Evolutionary conservation across 2,797 vertebrate species (phyloP).

Genomic region (Periparus ater): DNA sequence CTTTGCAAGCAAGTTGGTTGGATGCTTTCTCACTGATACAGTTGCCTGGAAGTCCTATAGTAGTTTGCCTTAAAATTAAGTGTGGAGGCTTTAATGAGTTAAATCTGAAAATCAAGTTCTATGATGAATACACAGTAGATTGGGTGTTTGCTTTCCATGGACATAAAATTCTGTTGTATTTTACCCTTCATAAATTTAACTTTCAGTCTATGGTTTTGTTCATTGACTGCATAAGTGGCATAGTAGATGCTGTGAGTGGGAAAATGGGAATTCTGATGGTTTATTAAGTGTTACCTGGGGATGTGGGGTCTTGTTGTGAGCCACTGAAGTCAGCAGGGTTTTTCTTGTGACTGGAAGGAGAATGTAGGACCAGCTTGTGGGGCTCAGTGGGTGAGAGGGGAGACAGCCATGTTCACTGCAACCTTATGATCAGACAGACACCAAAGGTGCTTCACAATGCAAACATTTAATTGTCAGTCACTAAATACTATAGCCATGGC

Average conservation of each 20-base stretch:
- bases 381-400: background rate
- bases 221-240: fast-evolving
- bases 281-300: background rate
- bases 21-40: background rate
- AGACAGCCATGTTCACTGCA: background rate
- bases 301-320: background rate
- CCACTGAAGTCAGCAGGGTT: background rate
- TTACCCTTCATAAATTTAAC: background rate
- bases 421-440: background rate
- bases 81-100: background rate
- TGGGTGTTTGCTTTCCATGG: background rate
- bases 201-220: background rate
- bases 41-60: background rate
- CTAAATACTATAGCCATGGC: background rate
- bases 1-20: background rate
- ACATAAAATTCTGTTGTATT: background rate
- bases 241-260: background rate
- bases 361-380: background rate
- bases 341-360: background rate
- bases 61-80: background rate
- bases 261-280: background rate
- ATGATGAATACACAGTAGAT: background rate
- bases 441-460: background rate
- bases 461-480: slow-evolving; percentile 30
- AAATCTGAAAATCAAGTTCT: background rate